Evolutionary conservation across 2,888 invertebrate genomes (phyloP), one percentile per base, ranked within the genome.

Genomic region (Biston betularia): DNA sequence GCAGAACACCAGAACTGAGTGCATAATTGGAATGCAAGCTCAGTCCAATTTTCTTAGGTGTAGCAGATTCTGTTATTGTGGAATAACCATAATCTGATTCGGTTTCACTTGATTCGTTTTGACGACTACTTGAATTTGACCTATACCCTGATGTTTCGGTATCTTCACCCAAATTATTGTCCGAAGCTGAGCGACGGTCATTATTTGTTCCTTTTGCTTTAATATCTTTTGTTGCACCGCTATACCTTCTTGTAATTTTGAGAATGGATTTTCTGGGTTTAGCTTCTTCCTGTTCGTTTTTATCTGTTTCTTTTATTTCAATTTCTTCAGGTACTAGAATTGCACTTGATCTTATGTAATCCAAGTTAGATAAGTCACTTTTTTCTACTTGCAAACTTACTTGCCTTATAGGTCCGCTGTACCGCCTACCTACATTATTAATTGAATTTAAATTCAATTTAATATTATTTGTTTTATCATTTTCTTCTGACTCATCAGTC

Each of bases 61-160:
- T 95, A 60, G 95, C 94, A 45, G 94, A 86, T 66, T 94, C 92
- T 2, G 95, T 95, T 65, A 96, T 95, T 10, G 95, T 95, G 0
- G 95, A 92, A 80, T 96, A 96, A 33, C 94, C 95, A 75, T 95
- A 95, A 75, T 95, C 95, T 15, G 95, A 95, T 75, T 95, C 95
- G n/a, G 89, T 90, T 76, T 94, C 94, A 81, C 92, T 93, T 2
- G 83, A 87, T 77, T 92, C 92, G 66, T 88, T 87, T 59, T 89
- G 88, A 15, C 90, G 87, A 74, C 91, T 89, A 71, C 93, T 90
- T 9, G 89, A 86, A 70, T 88, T 92, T 0, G 95, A 94, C 75
- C 93, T 89, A 71, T 95, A 95, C 0, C 95, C 95, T 2, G 95
- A 95, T 44, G 92, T 93, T 77, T 93, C 93, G 14, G 93, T 92